A percentile compares a stretch with the other conserved stretches of the same genome.
phyloP scores from a whole-genome alignment of 2,797 vertebrate species.

The Chiroxiphia lanceolata region DNA sequence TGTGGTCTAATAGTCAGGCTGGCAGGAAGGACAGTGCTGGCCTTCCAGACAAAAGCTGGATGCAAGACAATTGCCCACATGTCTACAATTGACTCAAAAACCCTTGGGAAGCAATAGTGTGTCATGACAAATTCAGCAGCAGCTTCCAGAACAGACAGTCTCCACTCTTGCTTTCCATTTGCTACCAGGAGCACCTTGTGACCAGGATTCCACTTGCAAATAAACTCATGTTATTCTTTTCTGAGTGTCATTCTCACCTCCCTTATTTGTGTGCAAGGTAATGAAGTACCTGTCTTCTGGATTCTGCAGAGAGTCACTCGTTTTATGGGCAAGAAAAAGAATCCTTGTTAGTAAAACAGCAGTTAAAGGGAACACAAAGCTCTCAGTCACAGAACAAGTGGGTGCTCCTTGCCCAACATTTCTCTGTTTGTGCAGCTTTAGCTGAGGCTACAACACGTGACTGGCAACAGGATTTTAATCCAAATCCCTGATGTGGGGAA shows the following conservation, averaged over 20 bases:
- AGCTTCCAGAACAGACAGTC: neutral
- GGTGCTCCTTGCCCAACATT: neutral
- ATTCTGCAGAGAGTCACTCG: neutral
- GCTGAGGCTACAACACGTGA: neutral
- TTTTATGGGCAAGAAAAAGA: neutral
- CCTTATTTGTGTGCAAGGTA: neutral
- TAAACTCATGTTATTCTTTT: neutral
- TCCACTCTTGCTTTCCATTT: neutral
- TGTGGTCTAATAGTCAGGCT: neutral
- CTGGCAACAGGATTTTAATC: neutral
- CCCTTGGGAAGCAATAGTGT: neutral
- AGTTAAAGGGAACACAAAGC: neutral
- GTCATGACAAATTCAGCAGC: neutral
- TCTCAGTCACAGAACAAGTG: neutral
- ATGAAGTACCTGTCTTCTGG: neutral
- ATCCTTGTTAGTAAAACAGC: neutral
- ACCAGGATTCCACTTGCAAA: neutral
- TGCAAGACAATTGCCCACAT: neutral
- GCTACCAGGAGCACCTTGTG: neutral
- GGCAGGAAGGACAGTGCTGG: neutral
- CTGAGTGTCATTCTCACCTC: neutral
- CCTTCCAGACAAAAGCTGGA: neutral
- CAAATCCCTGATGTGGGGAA: neutral
- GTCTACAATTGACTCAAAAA: neutral
- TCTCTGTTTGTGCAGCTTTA: neutral